Base-by-base conservation (phyloP, 1,140 invertebrate genomes). In the Drosophila rufa region DNA sequence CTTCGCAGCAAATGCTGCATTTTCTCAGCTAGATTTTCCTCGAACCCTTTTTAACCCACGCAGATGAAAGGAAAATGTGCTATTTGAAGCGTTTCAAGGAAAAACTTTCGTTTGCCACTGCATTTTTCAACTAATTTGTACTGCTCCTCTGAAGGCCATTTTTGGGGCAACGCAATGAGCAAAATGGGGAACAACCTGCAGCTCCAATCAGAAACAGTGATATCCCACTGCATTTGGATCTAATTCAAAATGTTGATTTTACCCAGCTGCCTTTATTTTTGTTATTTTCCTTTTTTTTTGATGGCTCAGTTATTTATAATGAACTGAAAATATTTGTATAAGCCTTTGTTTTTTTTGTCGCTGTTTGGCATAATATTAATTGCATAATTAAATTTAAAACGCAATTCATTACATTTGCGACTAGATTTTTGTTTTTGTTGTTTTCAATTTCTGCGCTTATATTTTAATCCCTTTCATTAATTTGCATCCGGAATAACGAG, bases 341-440 rank as follows among this genome's bases (percentile, higher is more conserved):
- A 75, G 61, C 68, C 71, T 42, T 25, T 80, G 58, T 66, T 60
- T 22, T 36, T 70, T 33, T 71, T 71, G 43, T 56, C 57, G 51
- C 46, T 50, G 48, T 57, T 74, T 36, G 66, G 67, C 53, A 19
- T 51, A 59, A 74, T 62, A 62, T 64, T 74, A 75, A 75, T 75
- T 74, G 53, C 48, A 74, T 75, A 75, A 75, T 75, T 75, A 55
- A 53, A 75, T 75, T 75, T 74, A 47, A 75, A 74, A 74, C 47
- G 48, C 69, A 75, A 74, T 74, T 74, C 38, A 75, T 61, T 73
- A 69, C 36, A 22, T 55, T 38, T 33, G 25, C 36, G n/a, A 53
- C 12, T 53, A 53, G 14, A 22, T 27, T 14, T 17, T 15, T 17
- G 33, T 50, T 48, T 53, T 58, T 58, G 65, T n/a, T 70, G 45